Evolutionary conservation across 2,797 vertebrate genomes (phyloP), one percentile per base, ranked within the genome.

Genomic region (Poeciliopsis gracilis): DNA sequence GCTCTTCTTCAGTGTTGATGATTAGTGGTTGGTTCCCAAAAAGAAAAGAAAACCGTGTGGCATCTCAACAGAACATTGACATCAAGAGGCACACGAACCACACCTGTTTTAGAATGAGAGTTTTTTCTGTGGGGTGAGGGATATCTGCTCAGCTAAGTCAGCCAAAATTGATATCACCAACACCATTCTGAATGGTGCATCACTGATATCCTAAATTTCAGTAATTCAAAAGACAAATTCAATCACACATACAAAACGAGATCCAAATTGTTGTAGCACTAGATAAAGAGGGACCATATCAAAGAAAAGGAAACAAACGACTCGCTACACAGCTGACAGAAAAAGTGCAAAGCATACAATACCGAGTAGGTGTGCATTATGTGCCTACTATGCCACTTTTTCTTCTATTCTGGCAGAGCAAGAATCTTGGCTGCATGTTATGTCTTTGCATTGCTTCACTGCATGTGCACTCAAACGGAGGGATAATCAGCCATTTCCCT

Each of bases 401-500:
- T 77, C 38, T 81, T 85, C 49, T 69, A 73, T 84, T 78, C 41
- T 82, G 49, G 87, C 78, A 83, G 90, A 84, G 81, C 78, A 67
- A 67, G 76, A 84, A 73, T 77, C 75, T 84, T 77, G 45, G 89
- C 82, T 82, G 78, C 83, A 77, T 11, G 63, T 72, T 75, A 49
- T 88, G 81, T 77, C 83, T 81, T 88, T 75, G 81, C 90, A 82
- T 86, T 89, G 82, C 90, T 88, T 83, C 84, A 85, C 79, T 83
- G 87, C 77, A 11, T 84, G 79, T 81, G 82, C 81, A 81, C 79
- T 81, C 81, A 63, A 83, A 81, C 77, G 49, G 75, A 28, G 78
- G 83, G 72, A 90, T 88, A 92, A 93, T 93, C 90, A 91, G 80
- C 85, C 76, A 86, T 88, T 93, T 92, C 89, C 89, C 83, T 84